A percentile compares a stretch with the other conserved stretches of the same genome.
Evolutionary conservation across 2,113 vertebrate species (phyloP).

Genomic region (Meleagris gallopavo): DNA sequence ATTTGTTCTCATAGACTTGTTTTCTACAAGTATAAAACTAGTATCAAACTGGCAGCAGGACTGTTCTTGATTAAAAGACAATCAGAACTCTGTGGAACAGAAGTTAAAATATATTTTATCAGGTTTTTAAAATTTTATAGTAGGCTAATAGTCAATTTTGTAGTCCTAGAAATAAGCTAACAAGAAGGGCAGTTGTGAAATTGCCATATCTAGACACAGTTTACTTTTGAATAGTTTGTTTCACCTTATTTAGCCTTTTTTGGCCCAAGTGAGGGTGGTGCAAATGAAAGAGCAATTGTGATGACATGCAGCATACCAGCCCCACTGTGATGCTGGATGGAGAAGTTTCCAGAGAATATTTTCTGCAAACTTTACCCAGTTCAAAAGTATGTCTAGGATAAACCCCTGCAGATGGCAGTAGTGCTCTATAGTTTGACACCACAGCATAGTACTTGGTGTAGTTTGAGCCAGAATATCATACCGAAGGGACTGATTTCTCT

Average conservation of each 20-base stretch:
- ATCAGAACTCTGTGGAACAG: background rate
- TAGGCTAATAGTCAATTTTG: background rate
- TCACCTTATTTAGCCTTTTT: background rate
- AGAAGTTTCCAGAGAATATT: background rate
- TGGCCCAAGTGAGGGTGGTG: no score
- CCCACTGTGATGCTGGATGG: accelerated
- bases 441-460: background rate
- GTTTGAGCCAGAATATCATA: background rate
- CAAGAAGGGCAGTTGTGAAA: background rate
- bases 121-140: background rate
- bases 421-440: conserved; percentile 63
- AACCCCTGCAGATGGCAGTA: conserved; percentile 82
- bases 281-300: accelerated
- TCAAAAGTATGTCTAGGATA: background rate
- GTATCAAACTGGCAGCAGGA: background rate
- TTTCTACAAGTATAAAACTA: background rate
- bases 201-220: background rate
- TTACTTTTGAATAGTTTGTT: background rate
- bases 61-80: background rate
- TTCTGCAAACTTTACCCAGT: background rate
- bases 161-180: background rate
- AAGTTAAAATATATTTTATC: background rate
- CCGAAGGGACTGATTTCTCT: background rate
- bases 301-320: background rate
- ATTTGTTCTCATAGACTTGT: no score